phyloP scores from a whole-genome alignment of 2,888 invertebrate species.

The Drosophila mimetica region DNA sequence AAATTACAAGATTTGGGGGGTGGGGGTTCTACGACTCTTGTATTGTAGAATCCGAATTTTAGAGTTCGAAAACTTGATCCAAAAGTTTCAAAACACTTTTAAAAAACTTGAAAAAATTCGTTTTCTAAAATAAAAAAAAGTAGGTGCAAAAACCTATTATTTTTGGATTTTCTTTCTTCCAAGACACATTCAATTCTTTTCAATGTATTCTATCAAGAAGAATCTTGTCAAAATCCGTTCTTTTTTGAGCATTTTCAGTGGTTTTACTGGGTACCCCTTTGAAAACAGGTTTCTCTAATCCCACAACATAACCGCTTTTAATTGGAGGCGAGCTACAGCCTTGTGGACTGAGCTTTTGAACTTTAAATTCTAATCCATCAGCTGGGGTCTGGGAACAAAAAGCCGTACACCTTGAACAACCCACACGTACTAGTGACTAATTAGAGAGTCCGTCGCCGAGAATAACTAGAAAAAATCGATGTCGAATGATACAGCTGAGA shows the following conservation, averaged over 20 bases:
- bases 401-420: slow-evolving; percentile 75
- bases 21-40: too few relatives aligned
- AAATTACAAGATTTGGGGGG: neutral
- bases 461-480: slow-evolving; percentile 30
- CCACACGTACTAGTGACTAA: slow-evolving; percentile 70
- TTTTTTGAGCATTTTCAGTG: neutral
- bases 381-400: slow-evolving; percentile 46
- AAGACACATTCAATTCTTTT: neutral
- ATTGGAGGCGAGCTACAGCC: slow-evolving; percentile 42
- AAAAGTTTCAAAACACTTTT: neutral
- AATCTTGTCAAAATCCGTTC: neutral
- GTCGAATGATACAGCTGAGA: slow-evolving; percentile 23
- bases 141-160: too few relatives aligned
- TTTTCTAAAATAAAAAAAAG: too few relatives aligned
- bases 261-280: slow-evolving; percentile 3
- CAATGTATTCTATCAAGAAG: neutral
- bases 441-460: slow-evolving; percentile 52
- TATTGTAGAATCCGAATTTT: neutral
- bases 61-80: neutral
- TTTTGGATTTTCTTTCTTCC: neutral
- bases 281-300: slow-evolving; percentile 19
- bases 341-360: slow-evolving; percentile 60
- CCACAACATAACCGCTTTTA: slow-evolving; percentile 27
- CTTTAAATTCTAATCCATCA: slow-evolving; percentile 57
- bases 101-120: too few relatives aligned